Evolutionary conservation across 2,888 invertebrate genomes (phyloP).

Genomic region (Lithophane ornitopus): DNA sequence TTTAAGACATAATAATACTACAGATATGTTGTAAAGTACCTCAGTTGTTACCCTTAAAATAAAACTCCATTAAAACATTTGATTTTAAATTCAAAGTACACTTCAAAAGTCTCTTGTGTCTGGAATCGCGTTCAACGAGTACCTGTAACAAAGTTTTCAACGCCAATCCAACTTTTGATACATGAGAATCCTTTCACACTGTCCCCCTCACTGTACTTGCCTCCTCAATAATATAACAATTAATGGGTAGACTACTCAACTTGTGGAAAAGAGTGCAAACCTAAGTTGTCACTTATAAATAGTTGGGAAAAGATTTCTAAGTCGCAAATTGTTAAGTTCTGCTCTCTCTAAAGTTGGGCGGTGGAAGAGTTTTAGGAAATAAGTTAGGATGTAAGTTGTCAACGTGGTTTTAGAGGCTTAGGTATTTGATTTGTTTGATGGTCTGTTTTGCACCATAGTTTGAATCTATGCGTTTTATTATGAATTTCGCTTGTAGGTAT

Average conservation of each 20-base stretch:
- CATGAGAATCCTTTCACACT: slow-evolving; percentile 78
- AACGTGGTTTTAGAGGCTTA: slow-evolving; percentile 15
- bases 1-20: not conserved
- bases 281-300: slow-evolving; percentile 61
- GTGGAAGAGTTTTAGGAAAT: slow-evolving; percentile 40
- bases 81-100: slow-evolving; percentile 65
- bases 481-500: not conserved
- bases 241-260: slow-evolving; percentile 65
- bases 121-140: slow-evolving; percentile 48
- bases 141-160: slow-evolving; percentile 71
- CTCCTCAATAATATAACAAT: slow-evolving; percentile 66
- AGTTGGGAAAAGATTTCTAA: slow-evolving; percentile 66
- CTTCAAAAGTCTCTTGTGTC: slow-evolving; percentile 41
- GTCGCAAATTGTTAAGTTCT: slow-evolving; percentile 61
- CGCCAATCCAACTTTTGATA: slow-evolving; percentile 74
- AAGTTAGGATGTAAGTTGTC: slow-evolving; percentile 43
- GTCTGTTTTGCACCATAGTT: not conserved
- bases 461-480: not conserved
- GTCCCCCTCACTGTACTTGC: slow-evolving; percentile 30
- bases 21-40: not conserved
- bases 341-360: slow-evolving; percentile 45
- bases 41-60: not conserved
- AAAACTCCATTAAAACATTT: slow-evolving; percentile 54
- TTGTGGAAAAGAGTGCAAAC: slow-evolving; percentile 59
- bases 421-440: not conserved